phyloP scores from a whole-genome alignment of 2,888 invertebrate genomes.

The Encarsia formosa region DNA sequence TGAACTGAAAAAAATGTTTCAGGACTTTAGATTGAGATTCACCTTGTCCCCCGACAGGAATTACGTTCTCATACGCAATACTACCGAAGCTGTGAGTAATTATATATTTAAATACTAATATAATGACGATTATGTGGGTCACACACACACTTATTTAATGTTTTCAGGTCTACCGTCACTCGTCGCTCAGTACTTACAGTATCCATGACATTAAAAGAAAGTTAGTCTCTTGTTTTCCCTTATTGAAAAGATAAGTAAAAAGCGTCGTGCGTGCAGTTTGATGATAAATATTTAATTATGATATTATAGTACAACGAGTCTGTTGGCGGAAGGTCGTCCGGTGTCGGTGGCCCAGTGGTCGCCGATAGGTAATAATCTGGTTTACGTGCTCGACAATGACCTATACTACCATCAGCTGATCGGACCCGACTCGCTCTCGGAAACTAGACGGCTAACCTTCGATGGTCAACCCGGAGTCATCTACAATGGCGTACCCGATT shows the following conservation, averaged over 20 bases:
- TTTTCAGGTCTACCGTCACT: slow-evolving; percentile 64
- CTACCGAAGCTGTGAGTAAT: slow-evolving; percentile 12
- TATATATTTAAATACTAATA: not conserved
- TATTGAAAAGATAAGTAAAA: too few relatives aligned
- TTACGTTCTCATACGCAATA: slow-evolving; percentile 20
- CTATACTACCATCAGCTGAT: slow-evolving; percentile 57
- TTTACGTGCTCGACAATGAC: slow-evolving; percentile 67
- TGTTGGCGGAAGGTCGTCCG: slow-evolving; percentile 55
- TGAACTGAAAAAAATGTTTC: too few relatives aligned
- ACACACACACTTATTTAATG: too few relatives aligned
- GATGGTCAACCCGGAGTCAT: slow-evolving; percentile 63
- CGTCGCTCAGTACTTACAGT: slow-evolving; percentile 61
- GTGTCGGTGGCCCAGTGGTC: slow-evolving; percentile 65
- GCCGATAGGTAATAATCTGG: slow-evolving; percentile 55
- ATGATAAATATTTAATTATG: too few relatives aligned
- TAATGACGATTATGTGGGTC: too few relatives aligned
- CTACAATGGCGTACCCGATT: slow-evolving; percentile 83
- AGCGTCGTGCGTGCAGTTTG: too few relatives aligned
- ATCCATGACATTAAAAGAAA: slow-evolving; percentile 45
- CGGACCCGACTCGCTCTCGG: slow-evolving; percentile 30
- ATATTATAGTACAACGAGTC: not conserved
- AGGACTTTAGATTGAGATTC: too few relatives aligned
- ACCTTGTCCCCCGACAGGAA: slow-evolving; percentile 16
- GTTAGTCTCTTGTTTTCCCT: too few relatives aligned
- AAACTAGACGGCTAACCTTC: slow-evolving; percentile 55